Percentiles rank a stretch among this genome's conserved stretches.
Conservation (phyloP, 2,888 invertebrate species). For the Petrolisthes cinctipes region DNA sequence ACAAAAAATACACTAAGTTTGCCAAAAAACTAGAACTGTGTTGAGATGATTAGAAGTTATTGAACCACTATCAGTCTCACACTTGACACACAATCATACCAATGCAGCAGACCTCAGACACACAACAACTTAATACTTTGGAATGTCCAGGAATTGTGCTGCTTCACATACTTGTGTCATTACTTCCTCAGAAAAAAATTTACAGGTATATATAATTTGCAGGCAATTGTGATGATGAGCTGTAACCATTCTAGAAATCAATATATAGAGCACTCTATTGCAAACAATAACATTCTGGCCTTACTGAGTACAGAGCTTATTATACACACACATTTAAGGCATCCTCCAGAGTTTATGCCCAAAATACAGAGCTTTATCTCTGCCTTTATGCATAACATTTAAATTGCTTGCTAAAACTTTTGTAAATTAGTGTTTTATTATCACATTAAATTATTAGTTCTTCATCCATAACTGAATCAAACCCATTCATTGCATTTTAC, state of each 20-base stretch:
- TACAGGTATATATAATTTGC: background rate
- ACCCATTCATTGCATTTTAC: background rate
- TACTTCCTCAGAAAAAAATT: background rate
- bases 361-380: constrained; percentile 9
- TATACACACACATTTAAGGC: constrained; percentile 33
- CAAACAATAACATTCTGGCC: constrained; percentile 45
- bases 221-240: background rate
- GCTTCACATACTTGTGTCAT: background rate
- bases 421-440: constrained; percentile 33
- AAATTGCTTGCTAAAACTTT: constrained; percentile 19
- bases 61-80: background rate
- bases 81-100: background rate
- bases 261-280: constrained; percentile 26
- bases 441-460: constrained; percentile 31
- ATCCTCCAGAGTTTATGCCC: constrained; percentile 28
- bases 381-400: constrained; percentile 16
- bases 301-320: constrained; percentile 34
- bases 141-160: constrained; percentile 22
- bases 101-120: background rate
- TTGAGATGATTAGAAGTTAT: background rate
- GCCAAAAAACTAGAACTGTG: too few species aligned
- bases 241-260: constrained; percentile 14
- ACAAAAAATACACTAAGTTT: too few species aligned
- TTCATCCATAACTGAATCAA: background rate
- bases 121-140: background rate